Evolutionary conservation across 2,888 invertebrate species (phyloP), one percentile per base, ranked within the genome.

Genomic region (Ganaspis brasiliensis): DNA sequence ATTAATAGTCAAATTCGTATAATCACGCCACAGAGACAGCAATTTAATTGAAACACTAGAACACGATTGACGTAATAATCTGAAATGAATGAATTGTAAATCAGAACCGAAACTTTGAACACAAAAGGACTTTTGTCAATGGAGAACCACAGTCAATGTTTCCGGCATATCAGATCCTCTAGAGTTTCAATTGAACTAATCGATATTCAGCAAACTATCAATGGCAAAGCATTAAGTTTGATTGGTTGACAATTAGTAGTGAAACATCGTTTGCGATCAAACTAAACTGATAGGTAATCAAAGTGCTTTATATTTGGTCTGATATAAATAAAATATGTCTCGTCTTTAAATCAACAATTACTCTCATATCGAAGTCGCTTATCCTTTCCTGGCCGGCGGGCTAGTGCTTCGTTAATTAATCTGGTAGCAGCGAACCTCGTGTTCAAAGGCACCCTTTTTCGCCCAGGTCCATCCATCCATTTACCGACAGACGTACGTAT

Each of bases 331-430:
- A 8, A 21, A 45, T n/a, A n/a, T 40, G 67, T 67, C 40, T 67
- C 40, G 45, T 67, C 45, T 67, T 67, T 21, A 67, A 67, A 75
- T 79, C 75, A 79, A 61, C 59, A 70, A 73, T 63, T 76, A 76
- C 76, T 73, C 79, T 79, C 74, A 70, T 70, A 72, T 72, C 73
- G 56, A 59, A 73, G 74, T 74, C 76, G 78, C 74, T 81, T 75
- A 81, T 81, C 75, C 79, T 78, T 67, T 55, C 57, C 74, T 52
- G 72, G 75, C 74, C 74, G 77, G 74, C 85, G 85, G 87, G 87
- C 87, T 87, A 88, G 88, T 86, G 89, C 88, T 90, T 89, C 90
- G 89, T 90, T 90, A 90, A 90, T 90, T 90, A 90, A 90, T 90
- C 89, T 88, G 88, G 87, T 87, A 89, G 87, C 74, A 79, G 67